These are phyloP conservation scores for Australoheros scitulus DNA, from an alignment of 2,113 vertebrate species.

Conservation along the genomic window DNA sequence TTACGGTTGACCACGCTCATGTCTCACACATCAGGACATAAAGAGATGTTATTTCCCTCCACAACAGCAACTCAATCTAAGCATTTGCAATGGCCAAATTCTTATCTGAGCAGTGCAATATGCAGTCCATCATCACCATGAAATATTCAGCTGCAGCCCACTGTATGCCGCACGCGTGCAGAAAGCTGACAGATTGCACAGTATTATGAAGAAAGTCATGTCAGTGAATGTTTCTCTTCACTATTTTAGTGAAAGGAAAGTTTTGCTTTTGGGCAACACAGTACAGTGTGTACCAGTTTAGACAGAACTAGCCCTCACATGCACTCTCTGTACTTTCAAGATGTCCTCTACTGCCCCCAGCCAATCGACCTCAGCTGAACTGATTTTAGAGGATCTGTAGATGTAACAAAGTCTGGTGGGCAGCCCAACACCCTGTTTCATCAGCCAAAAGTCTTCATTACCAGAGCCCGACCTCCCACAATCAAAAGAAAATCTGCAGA, in stretches of 20 bases:
- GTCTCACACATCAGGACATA: slow-evolving; percentile 48
- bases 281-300: neutral
- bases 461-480: neutral
- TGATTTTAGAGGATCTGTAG: slow-evolving; percentile 26
- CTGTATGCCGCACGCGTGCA: neutral
- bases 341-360: slow-evolving; percentile 4
- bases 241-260: neutral
- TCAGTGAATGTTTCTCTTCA: neutral
- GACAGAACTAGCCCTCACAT: slow-evolving; percentile 2
- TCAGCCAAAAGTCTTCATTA: slow-evolving; percentile 34
- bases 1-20: slow-evolving; percentile 50
- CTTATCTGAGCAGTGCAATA: slow-evolving; percentile 28
- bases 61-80: slow-evolving; percentile 31
- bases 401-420: slow-evolving; percentile 27
- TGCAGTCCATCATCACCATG: slow-evolving; percentile 34
- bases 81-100: slow-evolving; percentile 40
- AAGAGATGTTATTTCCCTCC: slow-evolving; percentile 47
- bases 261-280: neutral
- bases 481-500: neutral
- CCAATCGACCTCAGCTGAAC: slow-evolving; percentile 12
- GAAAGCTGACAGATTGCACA: neutral
- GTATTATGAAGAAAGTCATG: slow-evolving; percentile 1
- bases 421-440: slow-evolving; percentile 13
- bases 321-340: neutral
- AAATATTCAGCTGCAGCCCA: slow-evolving; percentile 28